A percentile compares a stretch with the other conserved stretches of the same genome.
Conservation (phyloP, 37 sponge, comb jelly and placozoan species). For the Chondrosia reniformis region DNA sequence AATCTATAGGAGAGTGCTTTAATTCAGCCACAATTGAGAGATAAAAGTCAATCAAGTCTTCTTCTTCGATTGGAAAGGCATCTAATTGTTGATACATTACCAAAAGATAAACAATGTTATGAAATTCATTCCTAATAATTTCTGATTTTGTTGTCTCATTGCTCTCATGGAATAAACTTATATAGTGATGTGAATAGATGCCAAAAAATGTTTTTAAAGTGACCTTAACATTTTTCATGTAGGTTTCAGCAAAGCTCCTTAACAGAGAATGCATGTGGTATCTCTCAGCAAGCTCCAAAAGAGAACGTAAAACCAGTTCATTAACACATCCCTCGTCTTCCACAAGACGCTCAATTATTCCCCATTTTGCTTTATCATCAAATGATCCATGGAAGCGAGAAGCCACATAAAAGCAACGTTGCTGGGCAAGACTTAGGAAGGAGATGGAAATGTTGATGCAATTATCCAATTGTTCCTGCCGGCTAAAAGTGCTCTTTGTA, state of each 20-base stretch:
- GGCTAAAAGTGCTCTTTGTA: neutral
- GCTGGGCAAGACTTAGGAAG: neutral
- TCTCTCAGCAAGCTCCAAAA: neutral
- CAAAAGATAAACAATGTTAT: too few relatives aligned
- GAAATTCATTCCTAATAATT: too few relatives aligned
- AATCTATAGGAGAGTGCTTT: too few relatives aligned
- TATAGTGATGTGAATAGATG: too few relatives aligned
- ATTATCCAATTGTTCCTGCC: neutral
- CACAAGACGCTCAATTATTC: neutral
- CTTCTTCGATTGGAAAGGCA: too few relatives aligned
- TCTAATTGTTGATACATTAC: too few relatives aligned
- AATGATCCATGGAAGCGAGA: neutral
- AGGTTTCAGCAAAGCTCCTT: neutral
- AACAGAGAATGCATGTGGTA: neutral
- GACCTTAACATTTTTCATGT: too few relatives aligned
- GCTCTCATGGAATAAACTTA: too few relatives aligned
- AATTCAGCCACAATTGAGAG: too few relatives aligned
- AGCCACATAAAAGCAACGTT: neutral
- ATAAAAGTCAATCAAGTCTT: too few relatives aligned
- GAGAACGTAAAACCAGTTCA: neutral
- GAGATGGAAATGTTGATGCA: neutral
- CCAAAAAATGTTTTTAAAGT: too few relatives aligned
- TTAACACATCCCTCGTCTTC: neutral
- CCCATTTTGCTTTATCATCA: neutral
- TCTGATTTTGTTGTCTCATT: too few relatives aligned